A percentile compares a stretch with the other conserved stretches of the same genome.
These are phyloP conservation scores for Sardinella longiceps DNA, from an alignment of 2,797 vertebrate species.

Conservation along the genomic window DNA sequence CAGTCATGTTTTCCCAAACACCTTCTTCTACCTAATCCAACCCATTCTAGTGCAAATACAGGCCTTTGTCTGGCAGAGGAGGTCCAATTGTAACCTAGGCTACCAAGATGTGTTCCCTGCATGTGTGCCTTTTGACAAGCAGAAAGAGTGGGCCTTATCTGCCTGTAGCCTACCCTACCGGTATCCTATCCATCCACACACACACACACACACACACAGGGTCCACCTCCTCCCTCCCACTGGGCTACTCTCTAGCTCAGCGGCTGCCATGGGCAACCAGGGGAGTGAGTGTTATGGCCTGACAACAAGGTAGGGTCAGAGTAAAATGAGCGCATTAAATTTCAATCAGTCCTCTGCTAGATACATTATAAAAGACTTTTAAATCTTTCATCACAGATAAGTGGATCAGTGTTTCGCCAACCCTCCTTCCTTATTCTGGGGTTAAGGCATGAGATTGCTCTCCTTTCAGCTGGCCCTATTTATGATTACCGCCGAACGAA, in stretches of 20 bases:
- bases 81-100: too few species aligned
- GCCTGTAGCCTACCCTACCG: too few species aligned
- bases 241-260: not conserved
- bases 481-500: not conserved
- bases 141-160: too few species aligned
- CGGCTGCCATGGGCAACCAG: not conserved
- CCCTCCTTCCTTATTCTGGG: not conserved
- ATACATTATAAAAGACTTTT: constrained; percentile 18
- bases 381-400: constrained; percentile 21
- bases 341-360: constrained; percentile 6
- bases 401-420: constrained; percentile 4
- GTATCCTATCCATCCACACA: too few species aligned
- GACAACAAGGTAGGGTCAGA: constrained; percentile 6
- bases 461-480: not conserved
- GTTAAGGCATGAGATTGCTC: constrained; percentile 5
- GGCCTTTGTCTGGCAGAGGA: too few species aligned
- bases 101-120: too few species aligned
- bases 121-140: not conserved
- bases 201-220: not conserved
- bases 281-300: constrained; percentile 6
- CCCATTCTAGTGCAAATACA: too few species aligned
- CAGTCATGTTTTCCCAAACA: too few species aligned
- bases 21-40: too few species aligned
- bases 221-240: not conserved
- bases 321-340: constrained; percentile 9